Evolutionary conservation across 2,888 invertebrate species (phyloP), one percentile per base, ranked within the genome.

Genomic region (Acleris laterana): DNA sequence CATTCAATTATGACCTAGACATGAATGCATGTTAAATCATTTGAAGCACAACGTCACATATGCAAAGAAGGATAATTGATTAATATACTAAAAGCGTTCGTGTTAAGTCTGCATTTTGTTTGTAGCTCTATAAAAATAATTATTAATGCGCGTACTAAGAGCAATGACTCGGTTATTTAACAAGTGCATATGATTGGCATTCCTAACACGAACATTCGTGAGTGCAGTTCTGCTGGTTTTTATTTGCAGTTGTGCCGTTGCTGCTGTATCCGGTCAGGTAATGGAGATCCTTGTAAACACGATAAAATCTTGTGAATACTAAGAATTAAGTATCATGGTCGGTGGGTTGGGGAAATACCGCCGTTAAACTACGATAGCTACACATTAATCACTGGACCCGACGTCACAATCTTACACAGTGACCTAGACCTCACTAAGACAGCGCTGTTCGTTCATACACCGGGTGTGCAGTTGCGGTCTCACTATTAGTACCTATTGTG

Each of bases 1-100:
- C 48, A 48, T 53, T 38, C 38, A 9, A 38, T 13, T 13, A 53
- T 19, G 38, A 55, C 59, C 59, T 53, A 48, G 42, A 60, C 20
- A 59, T 55, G 38, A 16, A 28, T 53, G 19, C 53, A 55, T 20
- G 38, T 2, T 2, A 32, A 16, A 51, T 25, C 20, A 16, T 9
- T 44, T 9, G 5, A n/a, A 11, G 5, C 7, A n/a, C 44, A 44
- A 48, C 48, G 19, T 19, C 19, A 48, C 19, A 48, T n/a, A 11
- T 44, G 46, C 7, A n/a, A 46, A 5, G 17, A 7, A 7, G 17
- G 2, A n/a, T 7, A 13, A 32, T 1, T 1, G 13, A 52, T n/a
- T 28, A 4, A 17, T 9, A 28, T n/a, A 0, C 28, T 25, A 52
- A 32, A n/a, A 5, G 11, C 6, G 5, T 19, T 25, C 9, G 9